Base-by-base conservation (phyloP, 1,140 invertebrate genomes). In the Phymorhynchus buccinoides region DNA sequence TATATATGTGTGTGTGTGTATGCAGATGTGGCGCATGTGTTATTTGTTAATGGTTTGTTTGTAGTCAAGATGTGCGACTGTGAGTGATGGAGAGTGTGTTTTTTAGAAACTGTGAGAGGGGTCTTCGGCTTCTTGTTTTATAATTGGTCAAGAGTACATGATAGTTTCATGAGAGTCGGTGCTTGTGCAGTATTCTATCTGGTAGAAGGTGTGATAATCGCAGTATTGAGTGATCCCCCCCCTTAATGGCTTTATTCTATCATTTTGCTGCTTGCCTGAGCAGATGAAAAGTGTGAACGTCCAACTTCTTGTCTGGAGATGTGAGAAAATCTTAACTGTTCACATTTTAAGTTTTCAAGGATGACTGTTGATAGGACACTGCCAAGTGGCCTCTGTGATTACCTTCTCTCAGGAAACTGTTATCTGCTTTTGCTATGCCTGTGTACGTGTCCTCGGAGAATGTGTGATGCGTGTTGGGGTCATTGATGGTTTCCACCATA, bases 381-480 rank as follows among this genome's bases (percentile, higher is more conserved):
- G 35, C 35, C 73, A 39, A 75, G 35, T 75, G 73, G 37, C 32
- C 32, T 37, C 35, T 75, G 35, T 75, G 73, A 75, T 41, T 27
- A 37, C 73, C 32, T 75, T 41, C 73, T 75, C 73, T 75, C 73
- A 75, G 73, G 73, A 39, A 75, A 75, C 73, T 75, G 73, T 75
- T 75, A 75, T 75, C 73, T 75, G 37, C 73, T 75, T 37, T 75
- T 75, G 35, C 18, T 75, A 27, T 66, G 22, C 18, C 18, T 75
- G 37, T 41, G 73, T 62, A 6, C 56, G n/a, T 62, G 56, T 62
- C 56, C 56, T 18, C n/a, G 56, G 56, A 62, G 56, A 62, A 18
- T 48, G 44, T 9, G n/a, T 62, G 56, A 6, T 18, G 14, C n/a
- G 22, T 22, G 4, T 27, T 22, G 22, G 56, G 22, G 22, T 62